Base-by-base conservation (phyloP, 2,113 vertebrate genomes). In the Gobius niger region DNA sequence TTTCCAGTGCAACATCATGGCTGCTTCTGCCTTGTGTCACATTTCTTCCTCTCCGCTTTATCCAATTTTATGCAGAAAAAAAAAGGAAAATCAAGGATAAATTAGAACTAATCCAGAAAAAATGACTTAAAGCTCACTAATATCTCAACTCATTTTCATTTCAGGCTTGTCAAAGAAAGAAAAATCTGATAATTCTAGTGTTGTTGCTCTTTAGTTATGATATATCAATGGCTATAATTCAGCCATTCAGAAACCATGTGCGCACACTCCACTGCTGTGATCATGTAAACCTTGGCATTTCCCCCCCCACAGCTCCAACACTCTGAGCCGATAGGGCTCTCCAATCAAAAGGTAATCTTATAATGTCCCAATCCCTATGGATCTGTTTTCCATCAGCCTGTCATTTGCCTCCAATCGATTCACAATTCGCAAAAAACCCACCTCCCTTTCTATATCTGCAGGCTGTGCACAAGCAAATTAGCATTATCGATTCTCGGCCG, bases 401-500 rank as follows among this genome's bases (percentile, higher is more conserved):
- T 72, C 52, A 69, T 68, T 75, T 63, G 70, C 44, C 52, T 57
- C 14, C n/a, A 60, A 80, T 80, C 68, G 66, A 86, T 78, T 44
- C 16, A 16, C 19, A 66, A 77, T 65, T 53, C 46, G 47, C 19
- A 62, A 70, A 78, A 83, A 67, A 62, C 52, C 68, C 76, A 40
- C 53, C 19, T 56, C 53, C 19, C 7, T 56, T 24, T 56, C 53
- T 56, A 14, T 34, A 10, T 63, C 67, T 63, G 53, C 59, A 19
- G 61, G 62, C 56, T 42, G 49, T 44, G 47, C 53, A 24, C 51
- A 65, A 60, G 46, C 72, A 69, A 64, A 80, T 77, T 84, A 82
- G 53, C 85, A 84, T 84, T 79, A 85, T 87, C 6, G 80, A 84
- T 83, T 72, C 59, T 54, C 24, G n/a, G 61, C 73, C 62, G 49